A percentile compares a stretch with the other conserved stretches of the same genome.
Conservation (phyloP, 2,113 vertebrate species). For the Collichthys lucidus region DNA sequence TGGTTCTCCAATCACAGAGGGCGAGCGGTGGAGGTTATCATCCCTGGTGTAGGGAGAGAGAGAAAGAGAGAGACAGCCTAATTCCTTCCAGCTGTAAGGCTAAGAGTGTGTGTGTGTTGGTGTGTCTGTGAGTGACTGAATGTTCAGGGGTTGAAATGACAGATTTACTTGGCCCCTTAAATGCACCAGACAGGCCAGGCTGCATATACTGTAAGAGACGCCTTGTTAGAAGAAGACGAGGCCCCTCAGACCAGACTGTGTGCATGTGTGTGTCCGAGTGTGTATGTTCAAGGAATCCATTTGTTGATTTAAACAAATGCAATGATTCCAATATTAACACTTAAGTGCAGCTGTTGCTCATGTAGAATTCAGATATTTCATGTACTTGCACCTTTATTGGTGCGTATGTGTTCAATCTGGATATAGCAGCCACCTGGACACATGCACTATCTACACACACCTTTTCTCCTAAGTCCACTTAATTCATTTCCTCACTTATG, state of each 20-base stretch:
- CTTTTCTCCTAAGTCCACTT: slow-evolving; percentile 64
- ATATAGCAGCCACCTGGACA: slow-evolving; percentile 11
- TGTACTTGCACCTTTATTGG: neutral
- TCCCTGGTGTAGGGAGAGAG: slow-evolving; percentile 52
- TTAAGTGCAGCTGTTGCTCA: neutral
- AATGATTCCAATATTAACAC: slow-evolving; percentile 1
- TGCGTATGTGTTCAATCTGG: slow-evolving; percentile 7
- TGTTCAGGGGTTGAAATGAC: slow-evolving; percentile 79
- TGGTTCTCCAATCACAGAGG: slow-evolving; percentile 68
- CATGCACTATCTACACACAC: slow-evolving; percentile 8
- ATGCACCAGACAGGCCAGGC: slow-evolving; percentile 78
- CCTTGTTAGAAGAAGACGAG: slow-evolving; percentile 78
- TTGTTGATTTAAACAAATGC: slow-evolving; percentile 35
- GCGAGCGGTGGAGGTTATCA: slow-evolving; percentile 78
- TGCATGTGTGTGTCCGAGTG: slow-evolving; percentile 15
- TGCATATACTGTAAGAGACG: slow-evolving; percentile 79
- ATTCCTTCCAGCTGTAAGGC: slow-evolving; percentile 84
- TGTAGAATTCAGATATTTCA: neutral
- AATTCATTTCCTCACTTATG: slow-evolving; percentile 75
- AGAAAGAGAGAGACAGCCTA: slow-evolving; percentile 75
- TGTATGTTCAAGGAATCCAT: slow-evolving; percentile 9
- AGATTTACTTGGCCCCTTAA: slow-evolving; percentile 85
- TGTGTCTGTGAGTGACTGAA: slow-evolving; percentile 50
- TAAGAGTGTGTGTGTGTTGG: slow-evolving; percentile 23
- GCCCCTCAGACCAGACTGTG: slow-evolving; percentile 55